Percentiles rank a stretch among this genome's conserved stretches.
These are phyloP conservation scores for Rousettus leschenaultii DNA, from an alignment of 2,113 vertebrate species.

Conservation along the genomic window DNA sequence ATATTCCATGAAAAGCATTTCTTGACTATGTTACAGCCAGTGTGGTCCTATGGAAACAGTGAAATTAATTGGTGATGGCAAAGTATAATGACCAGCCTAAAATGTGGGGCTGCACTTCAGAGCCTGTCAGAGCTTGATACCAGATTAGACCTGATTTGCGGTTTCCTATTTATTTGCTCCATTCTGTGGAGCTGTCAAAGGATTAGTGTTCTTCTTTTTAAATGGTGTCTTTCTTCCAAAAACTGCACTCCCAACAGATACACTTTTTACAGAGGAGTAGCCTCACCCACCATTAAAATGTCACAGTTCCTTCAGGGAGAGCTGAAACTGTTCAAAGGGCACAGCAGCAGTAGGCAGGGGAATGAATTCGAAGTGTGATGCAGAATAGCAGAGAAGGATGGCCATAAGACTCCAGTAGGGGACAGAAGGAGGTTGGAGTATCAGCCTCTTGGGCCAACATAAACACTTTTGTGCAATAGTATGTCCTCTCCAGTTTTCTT, in stretches of 20 bases:
- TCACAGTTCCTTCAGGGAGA: constrained; percentile 32
- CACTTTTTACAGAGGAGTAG: constrained; percentile 64
- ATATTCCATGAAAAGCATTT: not conserved
- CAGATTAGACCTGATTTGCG: not conserved
- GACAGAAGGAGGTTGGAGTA: not conserved
- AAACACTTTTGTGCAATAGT: accelerated
- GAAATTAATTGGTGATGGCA: not conserved
- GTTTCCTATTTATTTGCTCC: not conserved
- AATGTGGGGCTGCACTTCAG: not conserved
- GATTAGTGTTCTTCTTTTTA: constrained; percentile 67
- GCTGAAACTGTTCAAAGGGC: constrained; percentile 36
- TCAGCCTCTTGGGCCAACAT: not conserved
- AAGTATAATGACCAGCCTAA: not conserved
- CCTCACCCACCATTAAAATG: constrained; percentile 71
- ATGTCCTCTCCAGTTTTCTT: not conserved
- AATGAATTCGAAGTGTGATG: not conserved
- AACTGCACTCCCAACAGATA: constrained; percentile 59
- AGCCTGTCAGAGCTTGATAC: not conserved
- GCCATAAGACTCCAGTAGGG: accelerated
- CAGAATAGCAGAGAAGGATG: not conserved
- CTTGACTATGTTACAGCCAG: not conserved
- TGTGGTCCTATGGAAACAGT: not conserved
- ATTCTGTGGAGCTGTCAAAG: constrained; percentile 47
- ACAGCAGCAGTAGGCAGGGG: not conserved
- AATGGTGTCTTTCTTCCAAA: constrained; percentile 73